Percentiles rank a stretch among this genome's conserved stretches.
These are phyloP conservation scores for Albula goreensis DNA, from an alignment of 2,113 vertebrate genomes.

Conservation along the genomic window DNA sequence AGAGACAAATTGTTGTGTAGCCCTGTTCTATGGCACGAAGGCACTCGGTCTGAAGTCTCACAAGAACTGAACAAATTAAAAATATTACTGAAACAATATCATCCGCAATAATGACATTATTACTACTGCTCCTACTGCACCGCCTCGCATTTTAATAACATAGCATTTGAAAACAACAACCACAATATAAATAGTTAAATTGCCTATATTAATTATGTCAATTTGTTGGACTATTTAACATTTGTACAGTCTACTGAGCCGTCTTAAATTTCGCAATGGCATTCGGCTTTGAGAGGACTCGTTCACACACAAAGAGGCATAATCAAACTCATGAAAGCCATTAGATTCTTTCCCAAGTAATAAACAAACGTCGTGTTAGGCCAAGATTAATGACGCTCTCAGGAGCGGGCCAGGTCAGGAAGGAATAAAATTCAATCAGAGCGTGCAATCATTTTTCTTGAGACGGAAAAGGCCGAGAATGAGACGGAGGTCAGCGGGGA, in stretches of 20 bases:
- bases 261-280: neutral
- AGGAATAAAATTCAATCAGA: slow-evolving; percentile 86
- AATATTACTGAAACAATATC: too few species aligned
- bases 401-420: slow-evolving; percentile 80
- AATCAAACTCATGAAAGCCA: slow-evolving; percentile 74
- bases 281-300: neutral
- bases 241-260: neutral
- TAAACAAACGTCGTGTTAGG: slow-evolving; percentile 94
- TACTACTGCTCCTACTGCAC: neutral
- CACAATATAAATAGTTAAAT: neutral
- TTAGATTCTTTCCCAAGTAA: slow-evolving; percentile 78
- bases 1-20: too few species aligned
- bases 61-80: too few species aligned
- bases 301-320: slow-evolving; percentile 33
- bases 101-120: neutral
- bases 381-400: slow-evolving; percentile 86
- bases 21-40: too few species aligned
- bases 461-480: slow-evolving; percentile 74
- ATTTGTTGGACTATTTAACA: neutral
- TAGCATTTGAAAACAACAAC: neutral
- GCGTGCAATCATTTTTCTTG: slow-evolving; percentile 82
- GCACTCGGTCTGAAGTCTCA: too few species aligned
- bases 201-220: neutral
- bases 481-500: slow-evolving; percentile 73
- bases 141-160: neutral